Percentiles rank a stretch among this genome's conserved stretches.
phyloP scores from a whole-genome alignment of 2,888 invertebrate species.

The Argyresthia goedartella region DNA sequence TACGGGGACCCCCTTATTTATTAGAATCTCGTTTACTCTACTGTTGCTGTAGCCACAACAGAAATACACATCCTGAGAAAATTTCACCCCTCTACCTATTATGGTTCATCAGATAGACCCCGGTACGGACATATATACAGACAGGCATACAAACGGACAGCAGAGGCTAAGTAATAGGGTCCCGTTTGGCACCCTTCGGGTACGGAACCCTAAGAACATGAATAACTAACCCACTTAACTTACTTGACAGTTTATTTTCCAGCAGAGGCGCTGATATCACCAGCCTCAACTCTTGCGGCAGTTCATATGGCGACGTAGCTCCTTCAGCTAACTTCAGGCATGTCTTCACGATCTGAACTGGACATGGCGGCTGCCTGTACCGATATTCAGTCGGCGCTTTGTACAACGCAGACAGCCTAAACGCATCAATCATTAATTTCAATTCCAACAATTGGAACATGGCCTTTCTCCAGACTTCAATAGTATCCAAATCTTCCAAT shows the following conservation, averaged over 20 bases:
- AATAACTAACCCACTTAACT: too few relatives aligned
- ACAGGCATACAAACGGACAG: too few relatives aligned
- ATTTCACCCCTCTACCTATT: too few relatives aligned
- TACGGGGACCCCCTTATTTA: too few relatives aligned
- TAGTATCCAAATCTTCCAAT: constrained; percentile 45
- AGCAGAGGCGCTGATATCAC: constrained; percentile 55
- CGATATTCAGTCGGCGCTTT: constrained; percentile 49
- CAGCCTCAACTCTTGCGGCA: constrained; percentile 75
- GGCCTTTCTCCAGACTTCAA: constrained; percentile 54
- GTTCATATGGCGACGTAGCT: constrained; percentile 69
- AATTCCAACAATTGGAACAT: constrained; percentile 68
- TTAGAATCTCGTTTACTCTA: too few relatives aligned
- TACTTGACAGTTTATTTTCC: constrained; percentile 48
- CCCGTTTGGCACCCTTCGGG: too few relatives aligned
- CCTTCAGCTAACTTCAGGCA: constrained; percentile 76
- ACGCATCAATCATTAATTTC: constrained; percentile 71
- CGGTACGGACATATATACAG: too few relatives aligned
- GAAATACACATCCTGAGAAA: too few relatives aligned
- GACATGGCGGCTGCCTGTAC: constrained; percentile 45
- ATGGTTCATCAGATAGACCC: too few relatives aligned
- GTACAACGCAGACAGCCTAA: constrained; percentile 70
- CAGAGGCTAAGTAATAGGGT: too few relatives aligned
- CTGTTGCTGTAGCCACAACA: too few relatives aligned
- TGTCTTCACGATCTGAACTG: constrained; percentile 71
- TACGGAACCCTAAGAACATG: too few relatives aligned